phyloP scores from a whole-genome alignment of 1,140 invertebrate species.

The Aphelenchoides besseyi region DNA sequence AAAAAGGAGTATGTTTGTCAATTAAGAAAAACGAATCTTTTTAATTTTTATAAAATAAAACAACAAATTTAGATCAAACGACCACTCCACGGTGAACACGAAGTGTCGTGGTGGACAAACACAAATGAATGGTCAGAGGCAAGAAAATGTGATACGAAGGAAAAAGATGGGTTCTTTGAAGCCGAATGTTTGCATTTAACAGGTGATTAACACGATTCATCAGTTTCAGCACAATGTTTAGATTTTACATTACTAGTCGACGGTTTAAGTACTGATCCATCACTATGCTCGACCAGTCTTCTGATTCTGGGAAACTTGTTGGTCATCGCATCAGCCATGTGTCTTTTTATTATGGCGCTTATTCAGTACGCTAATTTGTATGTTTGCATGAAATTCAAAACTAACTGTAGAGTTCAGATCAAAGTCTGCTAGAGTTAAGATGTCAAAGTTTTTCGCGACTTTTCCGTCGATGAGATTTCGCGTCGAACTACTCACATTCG shows the following conservation, averaged over 20 bases:
- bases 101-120: not conserved
- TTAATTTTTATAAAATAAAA: not conserved
- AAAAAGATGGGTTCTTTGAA: not conserved
- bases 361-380: conserved; percentile 6
- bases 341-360: not conserved
- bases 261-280: not conserved
- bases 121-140: not conserved
- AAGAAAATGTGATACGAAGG: not conserved
- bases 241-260: conserved; percentile 7
- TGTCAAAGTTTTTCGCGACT: not conserved
- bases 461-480: conserved; percentile 9
- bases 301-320: not conserved
- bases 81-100: conserved; percentile 1
- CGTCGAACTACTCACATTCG: not conserved
- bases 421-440: not conserved
- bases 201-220: not conserved
- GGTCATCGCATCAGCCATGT: conserved; percentile 1
- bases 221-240: not conserved
- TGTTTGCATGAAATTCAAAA: not conserved
- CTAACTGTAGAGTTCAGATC: not conserved
- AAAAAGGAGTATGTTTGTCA: no score
- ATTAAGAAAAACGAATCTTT: not conserved
- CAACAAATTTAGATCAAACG: not conserved
- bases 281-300: not conserved
- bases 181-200: conserved; percentile 11